Percentiles rank a stretch among this genome's conserved stretches.
Evolutionary conservation across 2,888 invertebrate genomes (phyloP).

Genomic region (Cheilosia pagana): DNA sequence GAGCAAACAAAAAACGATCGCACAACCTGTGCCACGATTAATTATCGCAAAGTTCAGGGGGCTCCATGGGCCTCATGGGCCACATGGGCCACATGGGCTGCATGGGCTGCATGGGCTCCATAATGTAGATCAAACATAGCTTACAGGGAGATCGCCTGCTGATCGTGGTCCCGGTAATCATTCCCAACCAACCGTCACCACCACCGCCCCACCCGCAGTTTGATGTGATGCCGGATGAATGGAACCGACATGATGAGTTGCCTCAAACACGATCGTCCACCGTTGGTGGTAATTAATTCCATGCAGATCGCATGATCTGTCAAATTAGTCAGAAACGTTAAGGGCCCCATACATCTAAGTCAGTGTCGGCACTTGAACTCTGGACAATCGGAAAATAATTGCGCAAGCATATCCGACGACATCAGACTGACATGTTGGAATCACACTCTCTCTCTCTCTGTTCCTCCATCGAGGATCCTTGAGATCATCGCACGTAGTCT

Average conservation of each 20-base stretch:
- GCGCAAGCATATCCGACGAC: slow-evolving; percentile 59
- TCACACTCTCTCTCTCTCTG: not conserved
- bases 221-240: slow-evolving; percentile 71
- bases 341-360: slow-evolving; percentile 58
- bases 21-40: slow-evolving; percentile 65
- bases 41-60: slow-evolving; percentile 54
- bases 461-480: slow-evolving; percentile 52
- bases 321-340: slow-evolving; percentile 69
- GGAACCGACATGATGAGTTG: slow-evolving; percentile 72
- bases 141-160: slow-evolving; percentile 39
- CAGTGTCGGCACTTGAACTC: slow-evolving; percentile 29
- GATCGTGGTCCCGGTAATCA: slow-evolving; percentile 36
- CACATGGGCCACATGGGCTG: not conserved
- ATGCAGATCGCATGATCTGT: slow-evolving; percentile 71
- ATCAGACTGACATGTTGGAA: slow-evolving; percentile 38
- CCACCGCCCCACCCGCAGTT: slow-evolving; percentile 61
- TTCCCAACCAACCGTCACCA: slow-evolving; percentile 48
- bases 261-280: slow-evolving; percentile 64
- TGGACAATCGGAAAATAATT: slow-evolving; percentile 63
- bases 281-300: slow-evolving; percentile 72
- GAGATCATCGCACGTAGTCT: slow-evolving; percentile 36
- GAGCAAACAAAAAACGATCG: slow-evolving; percentile 21
- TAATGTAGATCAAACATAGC: slow-evolving; percentile 25
- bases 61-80: slow-evolving; percentile 5
- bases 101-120: not conserved